Conservation (phyloP, 37 sponge, comb jelly and placozoan species). For the Diacarnus erythraeanus region DNA sequence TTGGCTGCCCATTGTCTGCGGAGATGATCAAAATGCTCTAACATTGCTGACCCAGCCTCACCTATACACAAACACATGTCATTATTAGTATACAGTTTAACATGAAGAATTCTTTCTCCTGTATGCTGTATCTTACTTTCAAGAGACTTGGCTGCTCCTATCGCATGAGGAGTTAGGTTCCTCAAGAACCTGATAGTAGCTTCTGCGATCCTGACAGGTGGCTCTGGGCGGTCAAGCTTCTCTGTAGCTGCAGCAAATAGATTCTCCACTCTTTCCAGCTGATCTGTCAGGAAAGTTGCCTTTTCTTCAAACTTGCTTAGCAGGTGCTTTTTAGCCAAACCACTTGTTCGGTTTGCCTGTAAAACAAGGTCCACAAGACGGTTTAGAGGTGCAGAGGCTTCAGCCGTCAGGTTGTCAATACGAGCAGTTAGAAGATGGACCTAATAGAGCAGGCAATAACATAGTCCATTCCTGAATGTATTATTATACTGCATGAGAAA, state of each 20-base stretch:
- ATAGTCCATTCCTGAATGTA: background rate
- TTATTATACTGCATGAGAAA: background rate
- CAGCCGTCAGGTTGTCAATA: conserved; percentile 77
- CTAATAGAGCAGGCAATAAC: conserved; percentile 28
- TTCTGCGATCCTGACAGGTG: background rate
- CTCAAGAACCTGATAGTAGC: conserved; percentile 43
- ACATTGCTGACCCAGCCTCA: conserved; percentile 47
- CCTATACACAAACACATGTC: conserved; percentile 27
- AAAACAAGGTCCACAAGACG: conserved; percentile 60
- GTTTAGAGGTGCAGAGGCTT: conserved; percentile 68
- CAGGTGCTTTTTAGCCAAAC: conserved; percentile 53
- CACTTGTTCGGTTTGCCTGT: conserved; percentile 42
- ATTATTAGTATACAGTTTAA: background rate
- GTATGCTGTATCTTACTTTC: conserved; percentile 60
- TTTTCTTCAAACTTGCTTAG: conserved; percentile 42
- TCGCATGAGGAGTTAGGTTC: conserved; percentile 66
- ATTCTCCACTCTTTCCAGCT: conserved; percentile 26
- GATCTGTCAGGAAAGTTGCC: conserved; percentile 12
- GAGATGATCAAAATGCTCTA: conserved; percentile 79
- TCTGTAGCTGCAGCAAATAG: conserved; percentile 2
- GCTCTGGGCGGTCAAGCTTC: background rate
- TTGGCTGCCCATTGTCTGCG: conserved; percentile 85
- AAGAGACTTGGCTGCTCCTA: conserved; percentile 55
- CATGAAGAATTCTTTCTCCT: background rate
- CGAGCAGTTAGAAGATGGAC: conserved; percentile 79